phyloP scores from a whole-genome alignment of 1,140 invertebrate species.

The Drosophila sproati region DNA sequence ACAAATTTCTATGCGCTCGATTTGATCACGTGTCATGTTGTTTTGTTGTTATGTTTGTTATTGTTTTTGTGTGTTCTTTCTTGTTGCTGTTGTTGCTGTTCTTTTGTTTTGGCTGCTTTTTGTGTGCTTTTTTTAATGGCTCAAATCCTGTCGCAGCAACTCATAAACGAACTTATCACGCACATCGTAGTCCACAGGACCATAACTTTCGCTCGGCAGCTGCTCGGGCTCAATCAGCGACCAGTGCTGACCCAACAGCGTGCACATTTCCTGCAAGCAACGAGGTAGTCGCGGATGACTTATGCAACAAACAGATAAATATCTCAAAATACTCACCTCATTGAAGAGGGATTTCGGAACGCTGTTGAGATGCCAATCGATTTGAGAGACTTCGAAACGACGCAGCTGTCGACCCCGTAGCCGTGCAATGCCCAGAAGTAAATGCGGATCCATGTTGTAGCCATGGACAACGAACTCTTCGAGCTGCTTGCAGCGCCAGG shows the following conservation, averaged over 20 bases:
- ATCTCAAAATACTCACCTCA: slow-evolving; percentile 57
- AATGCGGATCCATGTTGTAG: slow-evolving; percentile 84
- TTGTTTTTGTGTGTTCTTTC: slow-evolving; percentile 23
- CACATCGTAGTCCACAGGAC: slow-evolving; percentile 65
- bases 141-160: slow-evolving; percentile 71
- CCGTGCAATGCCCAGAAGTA: slow-evolving; percentile 89
- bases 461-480: slow-evolving; percentile 88
- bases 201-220: slow-evolving; percentile 82
- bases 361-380: slow-evolving; percentile 82
- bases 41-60: slow-evolving; percentile 21
- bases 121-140: slow-evolving; percentile 51
- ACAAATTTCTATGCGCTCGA: slow-evolving; percentile 65
- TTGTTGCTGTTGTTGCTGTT: slow-evolving; percentile 46
- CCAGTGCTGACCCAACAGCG: slow-evolving; percentile 84
- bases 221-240: slow-evolving; percentile 76
- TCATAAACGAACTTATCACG: slow-evolving; percentile 81
- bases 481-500: slow-evolving; percentile 90
- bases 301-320: background rate
- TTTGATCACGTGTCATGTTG: slow-evolving; percentile 75
- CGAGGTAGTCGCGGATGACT: background rate
- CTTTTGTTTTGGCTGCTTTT: slow-evolving; percentile 51
- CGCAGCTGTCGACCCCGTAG: slow-evolving; percentile 87
- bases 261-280: slow-evolving; percentile 84
- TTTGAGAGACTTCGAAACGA: slow-evolving; percentile 88
- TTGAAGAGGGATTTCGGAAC: slow-evolving; percentile 60